phyloP scores from a whole-genome alignment of 2,797 vertebrate species.

The Pangasius larnaudii region DNA sequence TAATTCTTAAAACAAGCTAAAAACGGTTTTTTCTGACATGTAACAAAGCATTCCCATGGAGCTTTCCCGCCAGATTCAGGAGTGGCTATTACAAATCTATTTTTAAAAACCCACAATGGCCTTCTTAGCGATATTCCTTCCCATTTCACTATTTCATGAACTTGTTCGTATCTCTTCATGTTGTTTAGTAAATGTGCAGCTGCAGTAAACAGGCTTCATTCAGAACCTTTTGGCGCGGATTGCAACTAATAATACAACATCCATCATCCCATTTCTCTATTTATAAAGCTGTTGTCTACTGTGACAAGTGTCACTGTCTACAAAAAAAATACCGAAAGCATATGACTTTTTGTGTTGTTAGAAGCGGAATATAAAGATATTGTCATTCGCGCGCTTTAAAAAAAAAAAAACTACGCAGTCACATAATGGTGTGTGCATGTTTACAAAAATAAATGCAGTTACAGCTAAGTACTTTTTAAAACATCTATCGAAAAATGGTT shows the following conservation, averaged over 20 bases:
- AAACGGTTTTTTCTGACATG: background rate
- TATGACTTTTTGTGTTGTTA: too few species aligned
- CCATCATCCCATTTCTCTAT: background rate
- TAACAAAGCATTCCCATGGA: background rate
- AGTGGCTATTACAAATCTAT: too few species aligned
- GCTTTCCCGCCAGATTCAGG: constrained; percentile 34
- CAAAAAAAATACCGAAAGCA: background rate
- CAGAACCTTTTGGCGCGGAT: background rate
- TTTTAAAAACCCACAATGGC: background rate
- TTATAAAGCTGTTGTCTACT: background rate
- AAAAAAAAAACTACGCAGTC: too few species aligned
- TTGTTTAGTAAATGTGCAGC: background rate
- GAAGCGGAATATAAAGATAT: background rate
- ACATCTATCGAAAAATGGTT: background rate
- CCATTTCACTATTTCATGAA: background rate
- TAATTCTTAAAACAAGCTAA: background rate
- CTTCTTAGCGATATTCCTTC: background rate
- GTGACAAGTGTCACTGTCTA: too few species aligned
- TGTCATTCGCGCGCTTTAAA: background rate
- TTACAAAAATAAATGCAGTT: background rate
- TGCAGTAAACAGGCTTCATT: background rate
- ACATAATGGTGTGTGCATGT: background rate
- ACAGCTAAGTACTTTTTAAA: background rate
- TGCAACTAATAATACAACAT: background rate
- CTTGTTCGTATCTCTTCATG: background rate